A percentile compares a stretch with the other conserved stretches of the same genome.
These are phyloP conservation scores for Cataglyphis albicans DNA, from an alignment of 2,888 invertebrate species.

Conservation along the genomic window DNA sequence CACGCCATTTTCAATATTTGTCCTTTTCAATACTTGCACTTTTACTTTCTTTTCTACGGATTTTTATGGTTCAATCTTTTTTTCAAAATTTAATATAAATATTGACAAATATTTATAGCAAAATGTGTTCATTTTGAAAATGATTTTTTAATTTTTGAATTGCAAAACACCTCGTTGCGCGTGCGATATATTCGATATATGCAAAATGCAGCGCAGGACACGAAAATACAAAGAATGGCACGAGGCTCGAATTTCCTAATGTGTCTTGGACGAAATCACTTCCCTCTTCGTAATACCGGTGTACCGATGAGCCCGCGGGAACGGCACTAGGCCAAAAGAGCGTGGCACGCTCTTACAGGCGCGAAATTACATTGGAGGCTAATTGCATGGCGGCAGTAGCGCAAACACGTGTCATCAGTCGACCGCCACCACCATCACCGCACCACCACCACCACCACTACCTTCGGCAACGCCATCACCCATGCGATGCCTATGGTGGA, in stretches of 20 bases:
- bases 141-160: neutral
- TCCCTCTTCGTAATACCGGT: constrained; percentile 72
- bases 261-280: constrained; percentile 70
- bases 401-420: constrained; percentile 84
- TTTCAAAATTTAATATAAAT: neutral
- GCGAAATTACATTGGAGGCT: constrained; percentile 81
- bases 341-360: constrained; percentile 76
- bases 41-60: neutral
- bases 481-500: constrained; percentile 74
- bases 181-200: neutral
- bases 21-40: no score
- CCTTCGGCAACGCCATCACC: constrained; percentile 64
- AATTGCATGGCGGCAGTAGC: constrained; percentile 82
- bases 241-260: constrained; percentile 67
- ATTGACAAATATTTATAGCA: neutral
- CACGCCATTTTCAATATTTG: neutral
- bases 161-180: neutral
- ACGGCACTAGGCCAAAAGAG: constrained; percentile 78
- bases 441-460: constrained; percentile 53
- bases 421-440: constrained; percentile 68
- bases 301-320: constrained; percentile 71
- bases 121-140: neutral
- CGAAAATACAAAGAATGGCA: constrained; percentile 15
- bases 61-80: neutral
- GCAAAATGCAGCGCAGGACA: neutral